Evolutionary conservation across 2,113 vertebrate genomes (phyloP).

Genomic region (Capreolus pygargus): DNA sequence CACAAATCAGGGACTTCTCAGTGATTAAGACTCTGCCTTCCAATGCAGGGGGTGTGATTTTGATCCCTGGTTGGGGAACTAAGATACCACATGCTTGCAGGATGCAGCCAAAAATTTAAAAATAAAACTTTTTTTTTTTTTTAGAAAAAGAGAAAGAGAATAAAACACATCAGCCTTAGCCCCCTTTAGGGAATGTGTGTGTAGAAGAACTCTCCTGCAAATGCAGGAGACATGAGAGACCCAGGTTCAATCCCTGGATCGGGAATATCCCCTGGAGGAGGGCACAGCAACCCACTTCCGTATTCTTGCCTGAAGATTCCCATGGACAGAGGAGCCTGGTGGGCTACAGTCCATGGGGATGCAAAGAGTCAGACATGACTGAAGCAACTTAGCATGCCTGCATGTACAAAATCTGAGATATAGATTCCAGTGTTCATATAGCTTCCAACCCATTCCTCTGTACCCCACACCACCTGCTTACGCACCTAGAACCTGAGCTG

Average conservation of each 20-base stretch:
- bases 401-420: not conserved
- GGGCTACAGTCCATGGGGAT: not conserved
- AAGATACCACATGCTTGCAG: not conserved
- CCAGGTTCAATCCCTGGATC: not conserved
- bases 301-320: not conserved
- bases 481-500: not conserved
- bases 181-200: not conserved
- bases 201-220: not conserved
- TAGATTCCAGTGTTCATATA: not conserved
- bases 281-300: not conserved
- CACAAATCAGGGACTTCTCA: not conserved
- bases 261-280: not conserved
- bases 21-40: not conserved
- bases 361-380: not conserved
- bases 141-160: not conserved
- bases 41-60: not conserved
- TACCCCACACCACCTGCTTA: not conserved
- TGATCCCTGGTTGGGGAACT: not conserved
- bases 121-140: not conserved
- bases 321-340: not conserved
- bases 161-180: not conserved
- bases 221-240: not conserved
- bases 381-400: not conserved
- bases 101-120: not conserved
- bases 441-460: not conserved